phyloP scores from a whole-genome alignment of 1,140 invertebrate species.

The Zaprionus ornatus region DNA sequence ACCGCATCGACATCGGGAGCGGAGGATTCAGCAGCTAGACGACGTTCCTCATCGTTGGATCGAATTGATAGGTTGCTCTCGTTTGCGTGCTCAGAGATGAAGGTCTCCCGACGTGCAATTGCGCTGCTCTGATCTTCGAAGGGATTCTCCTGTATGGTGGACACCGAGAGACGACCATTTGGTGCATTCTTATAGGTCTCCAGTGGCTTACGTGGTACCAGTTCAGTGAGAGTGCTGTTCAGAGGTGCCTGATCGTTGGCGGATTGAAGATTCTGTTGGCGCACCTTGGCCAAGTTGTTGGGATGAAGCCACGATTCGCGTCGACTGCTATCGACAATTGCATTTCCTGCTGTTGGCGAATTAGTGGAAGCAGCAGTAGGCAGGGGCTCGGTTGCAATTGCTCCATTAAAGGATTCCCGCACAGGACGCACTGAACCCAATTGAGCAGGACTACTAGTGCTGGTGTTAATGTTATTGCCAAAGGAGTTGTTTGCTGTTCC shows the following conservation, averaged over 20 bases:
- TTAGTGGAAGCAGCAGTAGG: not conserved
- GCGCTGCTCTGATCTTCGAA: slow-evolving; percentile 70
- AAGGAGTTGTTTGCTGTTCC: not conserved
- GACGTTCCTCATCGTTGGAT: slow-evolving; percentile 53
- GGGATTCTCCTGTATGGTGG: slow-evolving; percentile 72
- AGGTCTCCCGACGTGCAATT: slow-evolving; percentile 56
- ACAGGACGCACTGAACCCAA: slow-evolving; percentile 16
- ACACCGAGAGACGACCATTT: slow-evolving; percentile 57
- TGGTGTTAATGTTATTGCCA: slow-evolving; percentile 22
- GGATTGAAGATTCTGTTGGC: slow-evolving; percentile 73
- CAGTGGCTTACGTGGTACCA: slow-evolving; percentile 73
- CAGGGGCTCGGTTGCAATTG: slow-evolving; percentile 43
- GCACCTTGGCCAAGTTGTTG: slow-evolving; percentile 75
- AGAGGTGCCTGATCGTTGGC: slow-evolving; percentile 58
- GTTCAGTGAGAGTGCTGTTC: slow-evolving; percentile 72
- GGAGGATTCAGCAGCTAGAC: slow-evolving; percentile 53
- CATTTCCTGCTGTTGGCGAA: not conserved
- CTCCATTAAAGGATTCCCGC: slow-evolving; percentile 63
- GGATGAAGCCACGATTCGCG: slow-evolving; percentile 82
- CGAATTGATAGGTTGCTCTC: slow-evolving; percentile 60
- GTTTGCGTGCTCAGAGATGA: slow-evolving; percentile 56
- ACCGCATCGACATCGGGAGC: slow-evolving; percentile 62
- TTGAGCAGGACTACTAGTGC: slow-evolving; percentile 20
- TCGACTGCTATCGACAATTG: slow-evolving; percentile 53
- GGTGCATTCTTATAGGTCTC: slow-evolving; percentile 60